Evolutionary conservation across 2,797 vertebrate genomes (phyloP).

Genomic region (Paedocypris micromegethes): DNA sequence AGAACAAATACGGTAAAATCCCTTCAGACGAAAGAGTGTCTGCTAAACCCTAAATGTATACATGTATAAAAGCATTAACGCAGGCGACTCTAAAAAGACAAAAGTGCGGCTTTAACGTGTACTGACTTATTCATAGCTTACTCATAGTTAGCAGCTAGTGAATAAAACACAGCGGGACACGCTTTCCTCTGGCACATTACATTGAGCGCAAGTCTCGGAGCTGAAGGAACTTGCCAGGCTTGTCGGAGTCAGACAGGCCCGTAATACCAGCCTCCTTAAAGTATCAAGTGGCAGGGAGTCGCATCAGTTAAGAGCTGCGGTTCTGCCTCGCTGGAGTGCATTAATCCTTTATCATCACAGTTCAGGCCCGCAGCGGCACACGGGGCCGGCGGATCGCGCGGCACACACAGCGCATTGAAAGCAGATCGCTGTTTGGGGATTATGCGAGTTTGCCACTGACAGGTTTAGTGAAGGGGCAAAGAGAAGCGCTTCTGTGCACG

Average conservation of each 20-base stretch:
- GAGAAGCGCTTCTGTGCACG: constrained; percentile 22
- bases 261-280: constrained; percentile 32
- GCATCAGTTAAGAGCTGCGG: constrained; percentile 48
- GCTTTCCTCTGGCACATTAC: neutral
- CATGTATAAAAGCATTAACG: too few species aligned
- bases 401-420: constrained; percentile 18
- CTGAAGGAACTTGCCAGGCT: constrained; percentile 4
- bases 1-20: too few species aligned
- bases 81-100: too few species aligned
- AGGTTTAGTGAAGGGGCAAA: constrained; percentile 40
- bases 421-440: constrained; percentile 30
- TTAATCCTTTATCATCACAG: constrained; percentile 42
- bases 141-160: too few species aligned
- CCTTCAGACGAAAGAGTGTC: too few species aligned
- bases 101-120: too few species aligned
- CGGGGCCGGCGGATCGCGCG: constrained; percentile 32
- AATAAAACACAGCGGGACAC: too few species aligned
- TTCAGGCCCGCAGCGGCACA: constrained; percentile 36
- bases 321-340: constrained; percentile 53
- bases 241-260: constrained; percentile 16
- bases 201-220: constrained; percentile 1
- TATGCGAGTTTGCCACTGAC: constrained; percentile 32
- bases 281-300: constrained; percentile 30
- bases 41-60: too few species aligned
- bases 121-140: too few species aligned